Conservation (phyloP, 2,113 vertebrate species). For the Orycteropus afer region DNA sequence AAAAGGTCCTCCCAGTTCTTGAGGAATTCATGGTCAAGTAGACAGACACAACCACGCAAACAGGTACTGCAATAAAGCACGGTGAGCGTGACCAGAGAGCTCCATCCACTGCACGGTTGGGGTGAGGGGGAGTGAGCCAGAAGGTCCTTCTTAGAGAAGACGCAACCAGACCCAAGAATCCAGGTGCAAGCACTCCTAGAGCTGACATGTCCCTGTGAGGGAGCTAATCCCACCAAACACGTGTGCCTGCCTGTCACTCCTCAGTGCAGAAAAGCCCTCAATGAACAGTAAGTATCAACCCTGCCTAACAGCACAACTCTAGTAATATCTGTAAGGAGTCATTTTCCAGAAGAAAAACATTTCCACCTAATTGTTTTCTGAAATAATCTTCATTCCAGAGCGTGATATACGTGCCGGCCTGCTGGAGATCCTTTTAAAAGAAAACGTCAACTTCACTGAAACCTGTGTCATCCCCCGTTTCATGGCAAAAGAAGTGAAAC, state of each 20-base stretch:
- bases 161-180: not conserved
- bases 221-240: not conserved
- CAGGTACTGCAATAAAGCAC: not conserved
- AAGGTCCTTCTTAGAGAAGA: not conserved
- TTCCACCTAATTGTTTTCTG: not conserved
- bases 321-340: not conserved
- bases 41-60: not conserved
- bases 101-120: too few relatives aligned
- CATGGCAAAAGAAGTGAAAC: not conserved
- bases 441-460: not conserved
- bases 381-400: not conserved
- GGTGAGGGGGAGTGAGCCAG: not conserved
- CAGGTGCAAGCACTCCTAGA: not conserved
- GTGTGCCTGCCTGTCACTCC: not conserved
- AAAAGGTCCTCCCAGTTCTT: not conserved
- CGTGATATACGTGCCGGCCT: not conserved
- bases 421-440: not conserved
- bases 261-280: not conserved
- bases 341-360: constrained; percentile 1
- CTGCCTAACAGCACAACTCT: not conserved
- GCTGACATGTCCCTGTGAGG: not conserved
- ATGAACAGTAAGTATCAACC: not conserved
- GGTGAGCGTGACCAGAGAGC: not conserved
- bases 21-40: not conserved
- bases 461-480: not conserved